Evolutionary conservation across 2,888 invertebrate species (phyloP).

Genomic region (Baccha elongata): DNA sequence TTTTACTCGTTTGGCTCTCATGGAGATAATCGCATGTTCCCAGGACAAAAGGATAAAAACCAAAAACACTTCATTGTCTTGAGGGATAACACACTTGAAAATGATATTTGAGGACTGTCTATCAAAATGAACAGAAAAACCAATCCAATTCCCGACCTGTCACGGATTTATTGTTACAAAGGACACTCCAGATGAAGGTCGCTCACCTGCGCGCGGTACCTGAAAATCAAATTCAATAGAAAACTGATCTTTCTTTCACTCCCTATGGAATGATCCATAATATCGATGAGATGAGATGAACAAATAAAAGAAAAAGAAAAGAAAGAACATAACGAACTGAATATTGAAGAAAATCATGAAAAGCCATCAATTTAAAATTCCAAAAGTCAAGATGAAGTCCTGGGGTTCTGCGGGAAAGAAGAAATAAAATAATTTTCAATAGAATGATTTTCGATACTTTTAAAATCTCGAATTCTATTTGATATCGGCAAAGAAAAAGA

Average conservation of each 20-base stretch:
- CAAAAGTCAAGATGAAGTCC: constrained; percentile 53
- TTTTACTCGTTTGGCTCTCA: constrained; percentile 54
- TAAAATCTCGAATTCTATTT: constrained; percentile 39
- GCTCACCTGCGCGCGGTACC: constrained; percentile 67
- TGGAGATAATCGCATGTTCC: constrained; percentile 36
- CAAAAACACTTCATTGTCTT: constrained; percentile 62
- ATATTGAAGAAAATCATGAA: constrained; percentile 60
- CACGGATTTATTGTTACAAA: constrained; percentile 61
- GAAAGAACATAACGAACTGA: constrained; percentile 26
- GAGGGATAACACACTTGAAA: constrained; percentile 49
- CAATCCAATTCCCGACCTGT: constrained; percentile 66
- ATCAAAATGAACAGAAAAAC: constrained; percentile 21
- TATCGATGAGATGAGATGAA: constrained; percentile 12
- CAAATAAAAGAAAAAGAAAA: constrained; percentile 25
- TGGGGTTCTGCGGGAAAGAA: not conserved
- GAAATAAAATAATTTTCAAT: constrained; percentile 25
- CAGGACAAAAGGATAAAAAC: constrained; percentile 51
- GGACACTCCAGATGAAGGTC: constrained; percentile 59
- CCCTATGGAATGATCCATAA: constrained; percentile 4
- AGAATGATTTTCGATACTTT: constrained; percentile 43
- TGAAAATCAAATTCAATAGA: constrained; percentile 54
- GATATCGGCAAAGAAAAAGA: constrained; percentile 38
- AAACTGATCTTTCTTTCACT: constrained; percentile 57
- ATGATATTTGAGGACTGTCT: constrained; percentile 38
- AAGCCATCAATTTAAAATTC: constrained; percentile 65